phyloP scores from a whole-genome alignment of 2,888 invertebrate species.

The Noctua comes region DNA sequence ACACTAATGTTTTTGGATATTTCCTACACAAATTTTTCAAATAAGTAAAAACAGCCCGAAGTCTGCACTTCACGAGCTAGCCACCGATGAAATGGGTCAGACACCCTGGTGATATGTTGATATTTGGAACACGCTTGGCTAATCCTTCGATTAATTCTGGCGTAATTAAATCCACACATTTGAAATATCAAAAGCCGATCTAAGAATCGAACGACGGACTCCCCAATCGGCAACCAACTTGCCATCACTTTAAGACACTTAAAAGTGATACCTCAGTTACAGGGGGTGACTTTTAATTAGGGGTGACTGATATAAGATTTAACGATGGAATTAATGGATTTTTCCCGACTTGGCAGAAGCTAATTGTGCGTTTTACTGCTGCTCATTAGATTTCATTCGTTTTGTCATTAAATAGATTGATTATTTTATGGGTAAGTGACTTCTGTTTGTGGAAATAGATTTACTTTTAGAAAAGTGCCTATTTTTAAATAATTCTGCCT shows the following conservation, averaged over 20 bases:
- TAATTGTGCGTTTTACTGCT: conserved; percentile 72
- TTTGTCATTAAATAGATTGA: conserved; percentile 63
- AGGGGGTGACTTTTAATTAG: conserved; percentile 72
- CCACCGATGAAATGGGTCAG: too few species aligned
- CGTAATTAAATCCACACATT: neutral
- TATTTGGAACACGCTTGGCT: neutral
- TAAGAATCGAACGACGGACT: conserved; percentile 9
- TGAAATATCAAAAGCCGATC: neutral
- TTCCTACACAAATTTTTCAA: too few species aligned
- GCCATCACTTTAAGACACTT: conserved; percentile 39
- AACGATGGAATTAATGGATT: conserved; percentile 72
- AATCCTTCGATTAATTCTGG: too few species aligned
- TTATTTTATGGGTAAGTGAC: conserved; percentile 51
- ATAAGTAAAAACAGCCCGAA: too few species aligned
- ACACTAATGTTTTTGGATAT: too few species aligned
- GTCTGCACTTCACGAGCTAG: too few species aligned
- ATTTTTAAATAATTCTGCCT: neutral
- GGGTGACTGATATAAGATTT: conserved; percentile 75
- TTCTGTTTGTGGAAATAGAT: conserved; percentile 10
- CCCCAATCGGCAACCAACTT: conserved; percentile 11
- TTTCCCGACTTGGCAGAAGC: conserved; percentile 67
- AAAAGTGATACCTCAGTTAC: conserved; percentile 36
- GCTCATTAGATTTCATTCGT: conserved; percentile 67
- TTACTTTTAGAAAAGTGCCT: neutral
- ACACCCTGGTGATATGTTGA: neutral